Percentiles rank a stretch among this genome's conserved stretches.
Conservation (phyloP, 2,797 vertebrate genomes). For the Falco peregrinus region DNA sequence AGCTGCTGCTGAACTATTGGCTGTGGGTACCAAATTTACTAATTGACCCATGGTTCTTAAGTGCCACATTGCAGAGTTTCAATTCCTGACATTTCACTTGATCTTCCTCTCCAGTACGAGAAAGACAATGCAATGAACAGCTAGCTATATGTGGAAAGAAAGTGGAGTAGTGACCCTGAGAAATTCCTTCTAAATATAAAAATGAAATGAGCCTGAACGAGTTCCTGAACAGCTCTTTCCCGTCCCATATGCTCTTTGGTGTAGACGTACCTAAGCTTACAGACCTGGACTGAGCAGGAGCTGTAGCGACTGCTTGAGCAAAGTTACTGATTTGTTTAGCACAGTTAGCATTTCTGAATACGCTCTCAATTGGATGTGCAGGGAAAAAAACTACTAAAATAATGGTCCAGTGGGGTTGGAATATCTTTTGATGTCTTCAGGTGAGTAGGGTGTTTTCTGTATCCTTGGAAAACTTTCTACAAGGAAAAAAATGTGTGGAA, state of each 20-base stretch:
- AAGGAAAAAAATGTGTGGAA: not conserved
- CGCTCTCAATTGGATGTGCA: not conserved
- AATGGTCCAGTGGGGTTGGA: not conserved
- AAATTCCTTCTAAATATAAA: slow-evolving; percentile 38
- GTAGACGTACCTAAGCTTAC: not conserved
- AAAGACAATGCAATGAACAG: not conserved
- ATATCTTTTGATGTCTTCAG: not conserved
- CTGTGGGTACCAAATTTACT: not conserved
- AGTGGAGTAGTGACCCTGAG: not conserved
- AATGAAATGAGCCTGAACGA: not conserved
- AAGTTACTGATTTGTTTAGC: not conserved
- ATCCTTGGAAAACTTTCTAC: not conserved
- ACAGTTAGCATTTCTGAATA: not conserved
- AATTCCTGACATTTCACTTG: not conserved
- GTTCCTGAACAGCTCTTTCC: not conserved
- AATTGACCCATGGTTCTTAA: not conserved
- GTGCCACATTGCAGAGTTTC: not conserved
- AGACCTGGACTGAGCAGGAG: not conserved
- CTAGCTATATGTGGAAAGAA: not conserved
- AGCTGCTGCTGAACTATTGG: not conserved
- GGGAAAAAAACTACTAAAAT: not conserved
- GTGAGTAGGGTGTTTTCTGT: not conserved
- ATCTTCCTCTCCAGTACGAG: not conserved
- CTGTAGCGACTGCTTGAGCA: not conserved
- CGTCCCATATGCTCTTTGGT: not conserved